Base-by-base conservation (phyloP, 2,113 vertebrate species). In the Alaudala cheleensis region DNA sequence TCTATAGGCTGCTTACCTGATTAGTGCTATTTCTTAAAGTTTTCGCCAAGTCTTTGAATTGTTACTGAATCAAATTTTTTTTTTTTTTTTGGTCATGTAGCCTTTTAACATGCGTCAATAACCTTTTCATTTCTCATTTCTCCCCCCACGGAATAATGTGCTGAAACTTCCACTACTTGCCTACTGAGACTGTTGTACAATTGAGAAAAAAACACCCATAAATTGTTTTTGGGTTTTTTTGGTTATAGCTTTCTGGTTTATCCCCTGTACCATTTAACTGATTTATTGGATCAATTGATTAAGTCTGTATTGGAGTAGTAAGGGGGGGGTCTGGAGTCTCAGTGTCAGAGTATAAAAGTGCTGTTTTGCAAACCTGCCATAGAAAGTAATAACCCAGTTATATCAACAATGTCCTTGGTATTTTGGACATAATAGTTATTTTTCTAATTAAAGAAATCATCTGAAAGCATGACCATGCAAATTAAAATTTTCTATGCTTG, bases 161-260 rank as follows among this genome's bases (percentile, higher is more conserved):
- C 20, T 71, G 53, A 33, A 62, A 54, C 33, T 61, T 65, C 24
- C 2, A 31, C 14, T 47, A 18, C 14, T 70, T 87, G 42, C 39
- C 51, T 79, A 18, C 8, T 84, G 42, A 78, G 23, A 33, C 12
- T 39, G 8, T 50, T 65, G 6, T n/a, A 33, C 21, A 72, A 13
- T 44, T 62, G 34, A 57, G 37, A 1, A 45, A 65, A 34, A 49
- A 15, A 12, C 1, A 40, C 0, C 13, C 22, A 26, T 20, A 6
- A 78, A 65, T 23, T 23, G 10, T 42, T 42, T 42, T 42, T 37
- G 9, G 45, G 9, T 4, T 79, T 73, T 62, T 73, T 51, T 77
- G 0, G 33, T 69, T 45, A 16, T 49, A 3, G 1, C 12, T 33
- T 61, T 60, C 17, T 34, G 5, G 0, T 72, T 71, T 80, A 26